Evolutionary conservation across 1,140 invertebrate genomes (phyloP), one percentile per base, ranked within the genome.

Genomic region (Orussus abietinus): DNA sequence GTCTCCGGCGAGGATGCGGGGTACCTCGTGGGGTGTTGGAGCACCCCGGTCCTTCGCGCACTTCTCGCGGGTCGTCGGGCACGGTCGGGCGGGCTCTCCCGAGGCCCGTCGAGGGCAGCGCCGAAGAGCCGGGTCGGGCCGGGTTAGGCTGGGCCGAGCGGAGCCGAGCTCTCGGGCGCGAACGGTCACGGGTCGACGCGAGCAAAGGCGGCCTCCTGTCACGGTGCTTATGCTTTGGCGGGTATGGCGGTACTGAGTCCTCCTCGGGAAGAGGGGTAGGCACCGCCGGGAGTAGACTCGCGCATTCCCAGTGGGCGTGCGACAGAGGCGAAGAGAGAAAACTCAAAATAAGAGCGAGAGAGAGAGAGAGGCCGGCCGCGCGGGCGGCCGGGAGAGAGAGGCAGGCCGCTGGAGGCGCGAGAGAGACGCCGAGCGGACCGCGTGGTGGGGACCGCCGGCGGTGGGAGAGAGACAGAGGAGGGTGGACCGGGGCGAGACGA

Each of bases 181-280:
- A 6, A 7, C n/a, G 6, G 22, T 7, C 22, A n/a, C 22, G 22
- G n/a, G 22, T 25, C 6, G n/a, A 25, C 22, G 22, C 22, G 22
- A 25, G 22, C n/a, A 25, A 25, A 25, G 6, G 22, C 22, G 22
- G n/a, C n/a, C n/a, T n/a, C 7, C 20, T 37, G 34, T 47, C 39
- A 45, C 43, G 45, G 53, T 62, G 57, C 54, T 67, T 59, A 58
- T 69, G 53, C 59, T 67, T 57, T 64, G 64, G 50, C 66, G 65
- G 64, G 49, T 69, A 68, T 67, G 66, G 66, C 67, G 66, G 64
- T 68, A 72, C 68, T 72, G 66, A 68, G 58, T 52, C 34, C 31
- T 51, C 45, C 32, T 14, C 26, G 36, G 28, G 22, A 39, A 28
- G 48, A 43, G 43, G 48, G 43, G 44, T 38, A 20, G 34, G n/a